Base-by-base conservation (phyloP, 2,113 vertebrate genomes). In the Microcebus griseorufus region DNA sequence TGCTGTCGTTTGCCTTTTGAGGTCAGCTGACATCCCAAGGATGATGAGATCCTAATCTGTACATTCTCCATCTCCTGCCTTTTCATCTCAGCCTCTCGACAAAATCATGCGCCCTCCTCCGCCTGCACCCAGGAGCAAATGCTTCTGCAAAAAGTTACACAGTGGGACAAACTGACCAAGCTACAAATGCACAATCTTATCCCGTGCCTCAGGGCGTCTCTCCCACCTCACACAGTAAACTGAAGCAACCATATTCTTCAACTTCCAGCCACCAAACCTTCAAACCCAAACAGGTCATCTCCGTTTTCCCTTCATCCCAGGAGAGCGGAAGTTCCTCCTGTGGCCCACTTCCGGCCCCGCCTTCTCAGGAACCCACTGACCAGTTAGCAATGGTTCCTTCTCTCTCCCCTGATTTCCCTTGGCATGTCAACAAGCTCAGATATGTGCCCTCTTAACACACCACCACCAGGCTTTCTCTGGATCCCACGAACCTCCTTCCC, bases 371-470 rank as follows among this genome's bases (percentile, higher is more conserved):
- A 5, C 27, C 3, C 39, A 34, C 2, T 34, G 34, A 17, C 18
- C 5, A 0, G 20, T 55, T 34, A 6, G 29, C 60, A 23, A 27
- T 45, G 53, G 48, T 9, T 20, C 18, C 5, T 64, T 20, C 25
- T 9, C 16, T 17, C 48, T 81, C 29, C 29, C 6, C 48, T 51
- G 67, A 6, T 39, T 42, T 62, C 39, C 73, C 55, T 58, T 6
- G 42, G 20, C 17, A 0, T 34, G 45, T 4, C 12, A 32, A 16
- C n/a, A 0, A 14, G 2, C 65, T 69, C 48, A 3, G 0, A 23
- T 3, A 9, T 14, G 14, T 62, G n/a, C 32, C 45, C 1, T 65
- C 32, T 83, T 10, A 11, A n/a, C 51, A 69, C 16, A 62, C 0
- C 12, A 17, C 4, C 48, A 12, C 18, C 6, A 22, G 3, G 42